Conservation (phyloP, 2,888 invertebrate genomes). For the Panopea generosa region DNA sequence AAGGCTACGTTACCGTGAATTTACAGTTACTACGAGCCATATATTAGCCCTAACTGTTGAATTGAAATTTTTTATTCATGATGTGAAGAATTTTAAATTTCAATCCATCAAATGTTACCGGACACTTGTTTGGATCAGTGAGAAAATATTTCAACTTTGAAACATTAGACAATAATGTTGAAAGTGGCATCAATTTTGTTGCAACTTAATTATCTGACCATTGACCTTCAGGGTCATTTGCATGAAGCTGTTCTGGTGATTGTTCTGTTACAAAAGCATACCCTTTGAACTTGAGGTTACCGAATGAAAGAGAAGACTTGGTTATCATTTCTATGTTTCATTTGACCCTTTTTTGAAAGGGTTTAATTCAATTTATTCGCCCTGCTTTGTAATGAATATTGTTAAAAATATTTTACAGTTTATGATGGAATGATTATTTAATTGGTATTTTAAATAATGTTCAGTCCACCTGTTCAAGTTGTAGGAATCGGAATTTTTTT, state of each 20-base stretch:
- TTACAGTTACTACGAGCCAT: background rate
- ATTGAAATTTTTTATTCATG: background rate
- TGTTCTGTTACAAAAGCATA: conserved; percentile 2
- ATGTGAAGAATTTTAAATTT: background rate
- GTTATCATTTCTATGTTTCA: too few relatives aligned
- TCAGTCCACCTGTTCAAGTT: too few relatives aligned
- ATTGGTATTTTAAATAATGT: too few relatives aligned
- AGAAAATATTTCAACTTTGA: conserved; percentile 12
- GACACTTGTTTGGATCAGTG: background rate
- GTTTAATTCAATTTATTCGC: too few relatives aligned
- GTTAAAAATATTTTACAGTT: too few relatives aligned
- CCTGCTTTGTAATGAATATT: too few relatives aligned
- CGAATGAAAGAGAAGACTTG: too few relatives aligned
- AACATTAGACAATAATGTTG: conserved; percentile 8
- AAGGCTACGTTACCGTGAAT: background rate
- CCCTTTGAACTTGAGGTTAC: conserved; percentile 2
- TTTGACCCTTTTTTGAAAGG: too few relatives aligned
- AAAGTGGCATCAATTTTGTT: conserved; percentile 11
- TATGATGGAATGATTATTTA: too few relatives aligned
- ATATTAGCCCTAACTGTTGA: conserved; percentile 11
- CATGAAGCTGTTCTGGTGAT: background rate
- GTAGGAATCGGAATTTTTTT: too few relatives aligned
- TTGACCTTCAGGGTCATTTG: conserved; percentile 6
- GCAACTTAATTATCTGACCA: conserved; percentile 18
- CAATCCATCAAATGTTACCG: conserved; percentile 2